Percentiles rank a stretch among this genome's conserved stretches.
Evolutionary conservation across 2,888 invertebrate species (phyloP).

Genomic region (Polymixis flavicincta): DNA sequence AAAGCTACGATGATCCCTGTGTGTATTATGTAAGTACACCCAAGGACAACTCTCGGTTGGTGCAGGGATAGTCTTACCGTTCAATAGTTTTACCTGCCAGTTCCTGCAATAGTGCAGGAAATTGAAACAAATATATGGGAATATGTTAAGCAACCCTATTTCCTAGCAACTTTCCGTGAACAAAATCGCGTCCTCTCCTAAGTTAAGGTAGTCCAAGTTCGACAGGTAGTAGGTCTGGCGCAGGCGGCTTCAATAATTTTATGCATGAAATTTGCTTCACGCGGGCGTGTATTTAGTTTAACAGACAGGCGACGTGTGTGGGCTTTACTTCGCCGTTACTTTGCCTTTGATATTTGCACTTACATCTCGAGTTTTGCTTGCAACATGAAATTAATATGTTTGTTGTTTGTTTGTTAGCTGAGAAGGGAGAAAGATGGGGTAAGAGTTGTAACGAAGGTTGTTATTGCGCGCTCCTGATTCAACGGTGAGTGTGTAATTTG

Average conservation of each 20-base stretch:
- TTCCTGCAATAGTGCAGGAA: too few species aligned
- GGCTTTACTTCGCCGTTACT: conserved; percentile 63
- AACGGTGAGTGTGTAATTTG: background rate
- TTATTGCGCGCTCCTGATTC: background rate
- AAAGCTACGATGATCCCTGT: too few species aligned
- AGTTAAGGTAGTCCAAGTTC: conserved; percentile 63
- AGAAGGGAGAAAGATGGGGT: background rate
- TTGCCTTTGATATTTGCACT: conserved; percentile 64
- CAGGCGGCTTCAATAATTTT: conserved; percentile 85
- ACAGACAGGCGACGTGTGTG: conserved; percentile 71
- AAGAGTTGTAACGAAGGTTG: conserved; percentile 20
- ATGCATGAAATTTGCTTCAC: conserved; percentile 87
- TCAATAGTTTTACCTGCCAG: too few species aligned
- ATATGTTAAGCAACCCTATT: background rate
- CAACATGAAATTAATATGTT: conserved; percentile 58
- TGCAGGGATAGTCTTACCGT: too few species aligned
- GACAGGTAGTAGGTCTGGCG: conserved; percentile 81
- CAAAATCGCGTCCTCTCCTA: conserved; percentile 60
- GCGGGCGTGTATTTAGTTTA: conserved; percentile 80
- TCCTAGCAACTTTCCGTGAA: too few species aligned
- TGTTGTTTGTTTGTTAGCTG: conserved; percentile 45
- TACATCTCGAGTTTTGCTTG: conserved; percentile 56
- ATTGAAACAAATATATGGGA: too few species aligned
- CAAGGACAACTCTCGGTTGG: too few species aligned
- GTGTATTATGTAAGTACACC: too few species aligned